Percentiles rank a stretch among this genome's conserved stretches.
These are phyloP conservation scores for Gouania willdenowi DNA, from an alignment of 2,797 vertebrate species.

Conservation along the genomic window DNA sequence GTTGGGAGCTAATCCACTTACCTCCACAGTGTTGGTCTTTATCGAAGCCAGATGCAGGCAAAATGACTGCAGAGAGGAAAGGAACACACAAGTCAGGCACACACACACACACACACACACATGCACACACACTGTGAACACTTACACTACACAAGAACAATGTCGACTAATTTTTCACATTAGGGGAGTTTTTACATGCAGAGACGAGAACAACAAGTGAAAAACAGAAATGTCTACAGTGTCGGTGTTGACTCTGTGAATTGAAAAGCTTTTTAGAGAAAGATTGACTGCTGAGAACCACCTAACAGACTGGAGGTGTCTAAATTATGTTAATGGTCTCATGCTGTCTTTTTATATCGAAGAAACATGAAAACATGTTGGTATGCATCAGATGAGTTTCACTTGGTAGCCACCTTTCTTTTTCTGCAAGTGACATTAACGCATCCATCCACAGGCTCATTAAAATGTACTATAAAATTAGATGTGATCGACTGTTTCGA, in stretches of 20 bases:
- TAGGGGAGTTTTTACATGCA: constrained; percentile 35
- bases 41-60: constrained; percentile 93
- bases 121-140: constrained; percentile 12
- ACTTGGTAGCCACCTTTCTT: constrained; percentile 4
- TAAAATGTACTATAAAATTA: constrained; percentile 60
- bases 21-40: constrained; percentile 89
- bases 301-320: too few species aligned
- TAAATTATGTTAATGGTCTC: too few species aligned
- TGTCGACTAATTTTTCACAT: constrained; percentile 22
- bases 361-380: too few species aligned
- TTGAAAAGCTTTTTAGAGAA: background rate
- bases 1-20: constrained; percentile 75
- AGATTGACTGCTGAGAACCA: constrained; percentile 12
- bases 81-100: constrained; percentile 58
- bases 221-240: constrained; percentile 36
- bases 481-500: constrained; percentile 61
- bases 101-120: constrained; percentile 19
- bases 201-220: constrained; percentile 37
- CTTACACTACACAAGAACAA: constrained; percentile 17
- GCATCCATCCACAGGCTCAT: constrained; percentile 44
- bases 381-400: too few species aligned
- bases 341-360: too few species aligned
- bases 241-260: too few species aligned
- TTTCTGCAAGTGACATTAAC: constrained; percentile 49
- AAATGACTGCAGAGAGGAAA: constrained; percentile 85